These are phyloP conservation scores for Cochlearius cochlearius DNA, from an alignment of 2,113 vertebrate species.

Conservation along the genomic window DNA sequence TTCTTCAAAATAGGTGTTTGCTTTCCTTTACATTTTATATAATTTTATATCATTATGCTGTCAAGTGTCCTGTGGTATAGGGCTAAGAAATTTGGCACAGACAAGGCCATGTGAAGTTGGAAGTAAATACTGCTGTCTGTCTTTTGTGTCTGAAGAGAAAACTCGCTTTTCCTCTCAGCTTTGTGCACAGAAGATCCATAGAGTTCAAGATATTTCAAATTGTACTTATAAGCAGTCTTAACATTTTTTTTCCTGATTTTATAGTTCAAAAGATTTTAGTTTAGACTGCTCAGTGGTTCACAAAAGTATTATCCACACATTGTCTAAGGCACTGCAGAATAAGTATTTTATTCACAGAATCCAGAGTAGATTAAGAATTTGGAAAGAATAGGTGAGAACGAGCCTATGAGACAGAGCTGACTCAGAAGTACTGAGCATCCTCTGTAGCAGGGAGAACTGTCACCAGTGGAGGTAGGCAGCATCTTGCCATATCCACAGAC, in stretches of 20 bases:
- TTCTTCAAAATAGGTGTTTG: constrained; percentile 56
- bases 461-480: not conserved
- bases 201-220: not conserved
- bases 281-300: not conserved
- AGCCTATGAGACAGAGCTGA: not conserved
- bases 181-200: not conserved
- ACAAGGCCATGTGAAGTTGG: not conserved
- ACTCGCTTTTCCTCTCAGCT: not conserved
- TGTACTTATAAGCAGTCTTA: not conserved
- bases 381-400: not conserved
- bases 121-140: not conserved
- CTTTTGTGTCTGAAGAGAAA: not conserved
- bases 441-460: not conserved
- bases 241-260: not conserved
- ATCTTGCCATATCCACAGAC: not conserved
- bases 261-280: not conserved
- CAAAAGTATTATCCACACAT: not conserved
- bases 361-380: not conserved
- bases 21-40: constrained; percentile 40
- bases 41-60: constrained; percentile 52
- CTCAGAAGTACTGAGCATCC: not conserved
- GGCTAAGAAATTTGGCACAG: not conserved
- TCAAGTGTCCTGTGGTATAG: not conserved
- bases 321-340: not conserved
- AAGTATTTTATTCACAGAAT: not conserved